phyloP scores from a whole-genome alignment of 92 coral and sea anemone genomes.

The Desmophyllum pertusum region DNA sequence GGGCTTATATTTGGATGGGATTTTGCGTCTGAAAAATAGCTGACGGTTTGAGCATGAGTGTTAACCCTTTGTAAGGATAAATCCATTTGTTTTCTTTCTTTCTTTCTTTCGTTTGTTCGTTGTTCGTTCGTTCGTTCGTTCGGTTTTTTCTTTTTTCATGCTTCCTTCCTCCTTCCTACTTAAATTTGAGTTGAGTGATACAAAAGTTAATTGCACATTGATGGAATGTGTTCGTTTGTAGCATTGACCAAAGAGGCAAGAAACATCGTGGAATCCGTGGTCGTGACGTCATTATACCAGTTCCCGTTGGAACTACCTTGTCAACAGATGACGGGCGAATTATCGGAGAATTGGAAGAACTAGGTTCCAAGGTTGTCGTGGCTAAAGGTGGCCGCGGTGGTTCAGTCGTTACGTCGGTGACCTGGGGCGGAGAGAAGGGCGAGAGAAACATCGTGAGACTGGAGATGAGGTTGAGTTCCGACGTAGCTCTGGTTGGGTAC shows the following conservation, averaged over 20 bases:
- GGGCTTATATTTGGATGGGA: no score
- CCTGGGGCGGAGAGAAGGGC: constrained; percentile 94
- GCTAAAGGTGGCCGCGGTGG: constrained; percentile 99
- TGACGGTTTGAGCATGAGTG: no score
- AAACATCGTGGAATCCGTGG: constrained; percentile 86
- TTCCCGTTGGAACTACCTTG: constrained; percentile 90
- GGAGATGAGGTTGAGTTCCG: constrained; percentile 84
- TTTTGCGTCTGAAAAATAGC: no score
- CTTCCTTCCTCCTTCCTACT: no score
- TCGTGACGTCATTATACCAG: constrained; percentile 80
- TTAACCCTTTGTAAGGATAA: no score
- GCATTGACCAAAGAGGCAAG: constrained; percentile 45
- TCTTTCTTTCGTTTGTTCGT: no score
- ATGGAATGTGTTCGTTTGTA: no score
- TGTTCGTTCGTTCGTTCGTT: no score
- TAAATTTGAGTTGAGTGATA: no score
- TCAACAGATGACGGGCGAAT: constrained; percentile 81
- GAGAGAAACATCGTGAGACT: constrained; percentile 68
- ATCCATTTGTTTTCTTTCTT: no score
- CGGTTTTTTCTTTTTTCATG: no score
- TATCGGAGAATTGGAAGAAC: constrained; percentile 74
- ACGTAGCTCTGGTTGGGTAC: constrained; percentile 93
- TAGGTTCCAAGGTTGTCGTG: constrained; percentile 79
- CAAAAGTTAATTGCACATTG: no score
- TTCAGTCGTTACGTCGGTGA: constrained; percentile 73